Evolutionary conservation across 1,140 invertebrate species (phyloP).

Genomic region (Theocolax elegans): DNA sequence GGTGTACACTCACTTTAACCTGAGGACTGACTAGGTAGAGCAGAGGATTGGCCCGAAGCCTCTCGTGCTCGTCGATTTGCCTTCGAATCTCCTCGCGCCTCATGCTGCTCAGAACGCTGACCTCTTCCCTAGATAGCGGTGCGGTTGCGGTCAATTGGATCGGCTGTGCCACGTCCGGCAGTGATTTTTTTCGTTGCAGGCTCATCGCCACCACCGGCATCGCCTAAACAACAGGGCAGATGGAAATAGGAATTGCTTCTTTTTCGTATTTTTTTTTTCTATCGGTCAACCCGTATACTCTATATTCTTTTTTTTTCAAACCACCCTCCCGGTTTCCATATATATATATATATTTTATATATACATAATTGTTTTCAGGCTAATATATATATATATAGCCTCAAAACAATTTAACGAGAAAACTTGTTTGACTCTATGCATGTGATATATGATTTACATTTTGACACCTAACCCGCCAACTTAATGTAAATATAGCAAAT

Average conservation of each 20-base stretch:
- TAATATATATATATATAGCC: too few species aligned
- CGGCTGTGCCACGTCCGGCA: conserved; percentile 91
- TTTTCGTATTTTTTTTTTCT: neutral
- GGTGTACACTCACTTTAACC: conserved; percentile 84
- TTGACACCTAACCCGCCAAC: too few species aligned
- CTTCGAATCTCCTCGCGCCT: conserved; percentile 92
- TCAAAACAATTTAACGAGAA: too few species aligned
- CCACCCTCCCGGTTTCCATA: too few species aligned
- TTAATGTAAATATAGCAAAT: too few species aligned
- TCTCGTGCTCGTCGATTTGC: conserved; percentile 91
- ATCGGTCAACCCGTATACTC: neutral
- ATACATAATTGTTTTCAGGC: too few species aligned
- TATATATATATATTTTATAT: too few species aligned
- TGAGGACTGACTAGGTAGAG: conserved; percentile 95
- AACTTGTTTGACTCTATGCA: too few species aligned
- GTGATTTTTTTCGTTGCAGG: conserved; percentile 90
- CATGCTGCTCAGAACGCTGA: conserved; percentile 90
- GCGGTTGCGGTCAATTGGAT: conserved; percentile 75
- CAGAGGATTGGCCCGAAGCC: conserved; percentile 91
- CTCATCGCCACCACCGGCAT: conserved; percentile 76
- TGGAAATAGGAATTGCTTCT: conserved; percentile 31
- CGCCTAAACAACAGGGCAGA: conserved; percentile 68
- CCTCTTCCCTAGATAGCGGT: conserved; percentile 93
- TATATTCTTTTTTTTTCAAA: too few species aligned
- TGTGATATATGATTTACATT: too few species aligned